Evolutionary conservation across 2,888 invertebrate species (phyloP).

Genomic region (Drosophila flavopinicola): DNA sequence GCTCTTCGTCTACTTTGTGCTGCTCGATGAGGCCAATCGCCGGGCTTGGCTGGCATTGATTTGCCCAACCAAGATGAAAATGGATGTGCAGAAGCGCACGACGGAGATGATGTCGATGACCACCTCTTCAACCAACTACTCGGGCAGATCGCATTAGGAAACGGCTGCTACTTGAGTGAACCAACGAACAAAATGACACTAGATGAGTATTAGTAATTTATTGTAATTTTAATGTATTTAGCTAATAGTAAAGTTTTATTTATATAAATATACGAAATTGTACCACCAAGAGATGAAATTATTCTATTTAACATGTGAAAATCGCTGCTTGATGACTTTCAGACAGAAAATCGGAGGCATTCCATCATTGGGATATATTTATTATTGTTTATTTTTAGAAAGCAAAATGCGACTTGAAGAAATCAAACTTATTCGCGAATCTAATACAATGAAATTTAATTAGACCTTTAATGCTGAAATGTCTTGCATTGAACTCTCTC

Average conservation of each 20-base stretch:
- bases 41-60: slow-evolving; percentile 49
- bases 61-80: slow-evolving; percentile 35
- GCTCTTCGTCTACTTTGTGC: slow-evolving; percentile 87
- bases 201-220: slow-evolving; percentile 28
- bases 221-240: slow-evolving; percentile 7
- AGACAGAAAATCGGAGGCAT: no score
- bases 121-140: slow-evolving; percentile 35
- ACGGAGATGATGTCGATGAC: slow-evolving; percentile 51
- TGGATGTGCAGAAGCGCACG: slow-evolving; percentile 41
- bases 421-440: no score
- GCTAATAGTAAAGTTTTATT: not conserved
- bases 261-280: no score
- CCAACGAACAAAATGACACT: slow-evolving; percentile 53
- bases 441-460: no score
- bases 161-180: no score
- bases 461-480: no score
- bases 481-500: no score
- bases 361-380: not conserved
- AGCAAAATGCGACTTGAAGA: no score
- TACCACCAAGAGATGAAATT: no score
- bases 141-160: slow-evolving; percentile 6
- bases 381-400: not conserved
- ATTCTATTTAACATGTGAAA: no score
- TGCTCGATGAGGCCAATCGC: slow-evolving; percentile 86
- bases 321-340: no score